phyloP scores from a whole-genome alignment of 1,140 invertebrate genomes.

The Trichonephila clavata region DNA sequence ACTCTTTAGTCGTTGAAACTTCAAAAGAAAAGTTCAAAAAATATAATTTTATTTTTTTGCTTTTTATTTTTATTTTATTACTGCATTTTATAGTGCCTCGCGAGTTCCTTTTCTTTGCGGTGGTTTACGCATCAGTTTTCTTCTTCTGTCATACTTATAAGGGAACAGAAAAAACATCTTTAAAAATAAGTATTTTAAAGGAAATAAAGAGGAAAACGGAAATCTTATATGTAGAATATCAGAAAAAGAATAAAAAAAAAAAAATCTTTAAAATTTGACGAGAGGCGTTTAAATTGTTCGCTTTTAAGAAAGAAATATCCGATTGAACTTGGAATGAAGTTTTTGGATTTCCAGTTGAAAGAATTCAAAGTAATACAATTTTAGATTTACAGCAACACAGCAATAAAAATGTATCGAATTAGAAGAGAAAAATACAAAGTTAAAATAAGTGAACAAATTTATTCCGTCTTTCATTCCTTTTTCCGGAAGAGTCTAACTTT shows the following conservation, averaged over 20 bases:
- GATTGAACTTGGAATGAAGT: not conserved
- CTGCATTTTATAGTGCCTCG: not conserved
- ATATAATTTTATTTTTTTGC: not conserved
- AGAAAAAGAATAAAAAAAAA: not conserved
- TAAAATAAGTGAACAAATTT: not conserved
- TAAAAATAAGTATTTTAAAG: not conserved
- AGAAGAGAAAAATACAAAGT: not conserved
- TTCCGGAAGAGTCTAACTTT: too few species aligned
- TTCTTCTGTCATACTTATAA: not conserved
- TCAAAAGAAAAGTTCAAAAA: slow-evolving; percentile 17
- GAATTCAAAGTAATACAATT: not conserved
- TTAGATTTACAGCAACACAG: not conserved
- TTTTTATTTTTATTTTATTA: not conserved
- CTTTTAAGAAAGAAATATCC: not conserved
- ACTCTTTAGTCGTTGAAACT: not conserved
- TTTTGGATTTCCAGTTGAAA: not conserved
- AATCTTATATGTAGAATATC: not conserved
- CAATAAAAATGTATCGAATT: not conserved
- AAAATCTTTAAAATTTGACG: not conserved
- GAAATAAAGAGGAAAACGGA: not conserved
- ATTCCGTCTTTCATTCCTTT: too few species aligned
- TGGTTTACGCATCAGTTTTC: not conserved
- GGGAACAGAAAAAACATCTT: not conserved
- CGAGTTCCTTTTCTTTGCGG: not conserved
- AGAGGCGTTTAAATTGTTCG: not conserved